Evolutionary conservation across 2,888 invertebrate genomes (phyloP).

Genomic region (Pasiphila rectangulata): DNA sequence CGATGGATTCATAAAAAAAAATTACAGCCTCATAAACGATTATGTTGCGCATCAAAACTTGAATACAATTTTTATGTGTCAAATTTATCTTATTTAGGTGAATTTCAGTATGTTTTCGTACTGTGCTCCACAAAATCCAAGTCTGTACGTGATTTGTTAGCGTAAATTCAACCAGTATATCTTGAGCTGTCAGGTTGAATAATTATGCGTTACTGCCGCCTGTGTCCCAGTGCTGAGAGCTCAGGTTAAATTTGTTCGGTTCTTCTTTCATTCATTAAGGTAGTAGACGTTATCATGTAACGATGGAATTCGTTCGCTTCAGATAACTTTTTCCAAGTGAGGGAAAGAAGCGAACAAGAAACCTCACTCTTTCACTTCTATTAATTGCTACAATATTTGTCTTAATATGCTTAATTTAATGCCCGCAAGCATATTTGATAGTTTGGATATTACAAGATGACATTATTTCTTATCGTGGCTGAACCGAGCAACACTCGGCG

Average conservation of each 20-base stretch:
- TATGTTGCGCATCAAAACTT: background rate
- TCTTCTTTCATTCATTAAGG: conserved; percentile 3
- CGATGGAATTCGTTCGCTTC: too few relatives aligned
- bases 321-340: too few relatives aligned
- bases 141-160: conserved; percentile 10
- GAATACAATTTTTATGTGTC: background rate
- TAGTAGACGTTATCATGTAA: background rate
- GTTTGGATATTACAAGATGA: too few relatives aligned
- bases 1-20: background rate
- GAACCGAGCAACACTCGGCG: too few relatives aligned
- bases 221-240: conserved; percentile 6
- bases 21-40: background rate
- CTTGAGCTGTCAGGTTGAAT: conserved; percentile 13
- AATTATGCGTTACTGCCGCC: conserved; percentile 5
- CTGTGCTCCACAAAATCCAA: conserved; percentile 1
- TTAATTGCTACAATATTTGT: too few relatives aligned
- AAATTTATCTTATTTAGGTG: background rate
- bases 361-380: too few relatives aligned
- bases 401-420: too few relatives aligned
- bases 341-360: too few relatives aligned
- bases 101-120: background rate
- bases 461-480: too few relatives aligned
- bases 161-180: background rate
- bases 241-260: conserved; percentile 7
- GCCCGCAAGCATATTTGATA: too few relatives aligned